Evolutionary conservation across 2,888 invertebrate species (phyloP).

Genomic region (Chalcosyrphus nemorum): DNA sequence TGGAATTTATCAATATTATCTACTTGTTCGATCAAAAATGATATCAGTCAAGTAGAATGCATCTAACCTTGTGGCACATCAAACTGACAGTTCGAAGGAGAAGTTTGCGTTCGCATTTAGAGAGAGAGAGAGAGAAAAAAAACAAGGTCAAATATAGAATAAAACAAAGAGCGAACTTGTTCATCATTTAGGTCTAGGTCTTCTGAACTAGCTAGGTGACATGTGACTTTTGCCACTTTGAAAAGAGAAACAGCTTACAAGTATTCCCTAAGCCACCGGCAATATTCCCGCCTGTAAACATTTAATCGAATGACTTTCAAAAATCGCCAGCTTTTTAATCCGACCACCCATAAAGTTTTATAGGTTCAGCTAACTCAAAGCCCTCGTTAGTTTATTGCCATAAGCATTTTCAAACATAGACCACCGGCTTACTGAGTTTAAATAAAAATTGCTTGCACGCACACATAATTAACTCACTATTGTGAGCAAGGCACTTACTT

Average conservation of each 20-base stretch:
- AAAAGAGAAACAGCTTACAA: not conserved
- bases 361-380: constrained; percentile 46
- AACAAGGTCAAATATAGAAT: not conserved
- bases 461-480: constrained; percentile 38
- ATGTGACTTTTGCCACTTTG: too few relatives aligned
- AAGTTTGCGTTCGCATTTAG: too few relatives aligned
- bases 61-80: not conserved
- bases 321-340: not conserved
- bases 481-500: constrained; percentile 8
- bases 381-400: not conserved
- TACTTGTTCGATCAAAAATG: not conserved
- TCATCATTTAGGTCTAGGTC: too few relatives aligned
- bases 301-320: not conserved
- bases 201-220: too few relatives aligned
- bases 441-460: constrained; percentile 17
- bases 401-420: constrained; percentile 16
- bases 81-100: too few relatives aligned
- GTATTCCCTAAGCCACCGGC: not conserved
- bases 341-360: constrained; percentile 25
- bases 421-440: constrained; percentile 5
- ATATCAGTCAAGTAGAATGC: not conserved
- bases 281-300: not conserved
- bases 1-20: not conserved
- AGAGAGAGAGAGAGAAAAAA: too few relatives aligned
- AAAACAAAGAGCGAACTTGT: not conserved